phyloP scores from a whole-genome alignment of 2,113 vertebrate species.

The Nestor notabilis region DNA sequence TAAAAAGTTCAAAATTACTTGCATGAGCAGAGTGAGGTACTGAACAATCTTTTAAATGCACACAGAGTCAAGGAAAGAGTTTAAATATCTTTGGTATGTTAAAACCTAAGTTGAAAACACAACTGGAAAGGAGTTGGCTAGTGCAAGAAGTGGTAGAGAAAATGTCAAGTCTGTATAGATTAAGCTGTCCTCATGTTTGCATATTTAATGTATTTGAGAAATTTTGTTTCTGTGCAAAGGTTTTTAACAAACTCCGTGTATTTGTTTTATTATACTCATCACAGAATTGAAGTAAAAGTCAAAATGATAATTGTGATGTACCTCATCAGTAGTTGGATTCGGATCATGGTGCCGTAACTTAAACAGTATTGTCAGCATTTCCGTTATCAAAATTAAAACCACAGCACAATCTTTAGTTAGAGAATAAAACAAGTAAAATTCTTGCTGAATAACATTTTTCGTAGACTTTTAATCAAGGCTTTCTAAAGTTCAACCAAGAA shows the following conservation, averaged over 20 bases:
- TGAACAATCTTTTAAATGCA: neutral
- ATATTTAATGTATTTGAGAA: neutral
- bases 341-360: neutral
- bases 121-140: neutral
- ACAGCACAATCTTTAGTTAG: neutral
- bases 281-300: neutral
- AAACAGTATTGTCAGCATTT: neutral
- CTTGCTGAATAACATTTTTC: neutral
- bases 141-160: neutral
- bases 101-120: neutral
- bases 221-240: neutral
- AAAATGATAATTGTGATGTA: neutral
- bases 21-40: neutral
- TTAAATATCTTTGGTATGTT: neutral
- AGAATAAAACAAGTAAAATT: neutral
- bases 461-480: neutral
- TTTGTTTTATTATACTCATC: neutral
- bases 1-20: neutral
- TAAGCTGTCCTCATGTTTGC: neutral
- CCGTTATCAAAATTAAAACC: neutral
- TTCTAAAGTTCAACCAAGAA: neutral
- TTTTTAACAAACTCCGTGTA: neutral
- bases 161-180: neutral
- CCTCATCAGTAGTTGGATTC: neutral
- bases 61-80: neutral